Base-by-base conservation (phyloP, 2,888 invertebrate species). In the Euclidia mi region DNA sequence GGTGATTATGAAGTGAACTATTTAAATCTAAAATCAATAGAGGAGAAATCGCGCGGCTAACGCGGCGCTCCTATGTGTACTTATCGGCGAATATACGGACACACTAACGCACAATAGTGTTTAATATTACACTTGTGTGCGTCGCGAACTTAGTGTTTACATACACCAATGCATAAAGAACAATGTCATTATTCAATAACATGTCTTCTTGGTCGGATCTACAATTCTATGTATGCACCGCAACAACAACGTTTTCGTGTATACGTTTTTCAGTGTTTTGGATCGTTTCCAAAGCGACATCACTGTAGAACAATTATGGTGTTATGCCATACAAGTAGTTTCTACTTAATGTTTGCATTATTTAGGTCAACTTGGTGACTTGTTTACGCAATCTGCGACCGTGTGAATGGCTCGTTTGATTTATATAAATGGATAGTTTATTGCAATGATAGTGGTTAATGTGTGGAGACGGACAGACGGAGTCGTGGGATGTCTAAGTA, bases 1-100 rank as follows among this genome's bases (percentile, higher is more conserved):
- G 90, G 91, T 87, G 73, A 73, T 65, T 78, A 72, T 73, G 66
- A 65, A 64, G 71, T 75, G 77, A 74, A 79, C 79, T 81, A 86
- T 84, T 83, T 81, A 79, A 88, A 85, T 86, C 77, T 84, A 87
- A 87, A 92, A 92, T 93, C 92, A 87, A 93, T 92, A 90, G 76
- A 87, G 87, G 75, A 87, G 89, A 90, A 89, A 92, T 89, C 86
- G 86, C 87, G 78, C 83, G 79, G 84, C 79, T 75, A 80, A 82
- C 84, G 79, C 85, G 83, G 77, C 85, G 82, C 78, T 79, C 83
- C 78, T 85, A 86, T 88, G 85, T 79, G 85, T 87, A 82, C 87
- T 87, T 88, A 88, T 86, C 84, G 82, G 78, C 82, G 81, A 83
- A 82, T 82, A 85, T 86, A 80, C 81, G 70, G 41, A 57, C 83